These are phyloP conservation scores for Octodonta nipae DNA, from an alignment of 2,888 invertebrate species.

Conservation along the genomic window DNA sequence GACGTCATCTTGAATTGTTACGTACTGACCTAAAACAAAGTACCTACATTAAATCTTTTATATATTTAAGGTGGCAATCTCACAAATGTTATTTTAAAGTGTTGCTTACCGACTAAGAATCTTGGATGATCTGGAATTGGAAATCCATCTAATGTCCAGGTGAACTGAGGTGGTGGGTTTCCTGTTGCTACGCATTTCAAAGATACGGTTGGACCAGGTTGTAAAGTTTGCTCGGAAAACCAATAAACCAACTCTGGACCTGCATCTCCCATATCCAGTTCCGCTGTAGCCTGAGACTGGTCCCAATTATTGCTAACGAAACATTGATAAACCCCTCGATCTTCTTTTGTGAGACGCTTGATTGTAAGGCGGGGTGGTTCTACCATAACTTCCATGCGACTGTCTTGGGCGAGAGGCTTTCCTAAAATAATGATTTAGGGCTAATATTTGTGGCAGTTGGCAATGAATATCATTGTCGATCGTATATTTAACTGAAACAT, in stretches of 20 bases:
- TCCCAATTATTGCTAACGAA: constrained; percentile 74
- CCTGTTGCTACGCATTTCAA: constrained; percentile 89
- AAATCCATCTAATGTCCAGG: constrained; percentile 82
- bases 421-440: no score
- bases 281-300: constrained; percentile 70
- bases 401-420: constrained; percentile 35
- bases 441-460: background rate
- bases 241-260: constrained; percentile 80
- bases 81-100: no score
- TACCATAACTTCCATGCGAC: constrained; percentile 29
- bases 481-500: background rate
- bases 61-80: no score
- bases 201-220: constrained; percentile 81
- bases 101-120: constrained; percentile 62
- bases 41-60: background rate
- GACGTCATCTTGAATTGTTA: constrained; percentile 82
- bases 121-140: constrained; percentile 48
- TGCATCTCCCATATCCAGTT: constrained; percentile 71
- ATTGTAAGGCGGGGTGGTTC: constrained; percentile 37
- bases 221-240: constrained; percentile 84
- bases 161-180: constrained; percentile 83
- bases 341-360: constrained; percentile 59
- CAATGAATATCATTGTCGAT: constrained; percentile 1
- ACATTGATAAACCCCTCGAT: constrained; percentile 87
- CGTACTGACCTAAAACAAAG: constrained; percentile 52